Conservation (phyloP, 2,113 vertebrate genomes). For the Tinamus guttatus region DNA sequence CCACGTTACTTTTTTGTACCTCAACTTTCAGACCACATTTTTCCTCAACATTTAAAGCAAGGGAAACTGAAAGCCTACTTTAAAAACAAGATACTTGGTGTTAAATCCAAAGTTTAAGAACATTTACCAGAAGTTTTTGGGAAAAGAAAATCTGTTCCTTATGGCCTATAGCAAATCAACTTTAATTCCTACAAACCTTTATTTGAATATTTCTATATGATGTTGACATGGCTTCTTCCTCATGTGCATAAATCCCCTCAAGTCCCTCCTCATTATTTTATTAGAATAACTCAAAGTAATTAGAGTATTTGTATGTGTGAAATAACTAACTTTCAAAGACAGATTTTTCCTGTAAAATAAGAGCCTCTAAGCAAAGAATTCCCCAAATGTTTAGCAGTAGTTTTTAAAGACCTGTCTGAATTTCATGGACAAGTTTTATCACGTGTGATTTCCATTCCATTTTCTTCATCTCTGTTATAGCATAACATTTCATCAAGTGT, state of each 20-base stretch:
- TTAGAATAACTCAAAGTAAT: not conserved
- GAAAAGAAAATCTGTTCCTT: not conserved
- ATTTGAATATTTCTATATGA: not conserved
- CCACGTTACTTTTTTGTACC: not conserved
- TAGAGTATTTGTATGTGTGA: not conserved
- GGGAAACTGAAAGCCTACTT: not conserved
- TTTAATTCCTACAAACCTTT: not conserved
- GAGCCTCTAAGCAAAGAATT: not conserved
- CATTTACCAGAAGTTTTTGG: not conserved
- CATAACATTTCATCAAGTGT: conserved; percentile 87
- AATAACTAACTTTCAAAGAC: not conserved
- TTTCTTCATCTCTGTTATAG: conserved; percentile 83
- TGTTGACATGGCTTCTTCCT: not conserved
- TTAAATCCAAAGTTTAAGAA: not conserved
- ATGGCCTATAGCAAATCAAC: not conserved
- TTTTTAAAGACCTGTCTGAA: conserved; percentile 59
- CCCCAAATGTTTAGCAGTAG: conserved; percentile 41
- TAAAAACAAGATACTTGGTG: not conserved
- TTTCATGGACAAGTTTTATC: conserved; percentile 75
- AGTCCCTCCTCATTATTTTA: not conserved
- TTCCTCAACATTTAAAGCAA: not conserved
- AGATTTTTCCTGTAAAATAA: conserved; percentile 11
- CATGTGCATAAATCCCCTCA: not conserved
- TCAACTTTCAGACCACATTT: not conserved
- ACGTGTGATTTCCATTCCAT: conserved; percentile 78